These are phyloP conservation scores for Lapara coniferarum DNA, from an alignment of 2,888 invertebrate species.

Conservation along the genomic window DNA sequence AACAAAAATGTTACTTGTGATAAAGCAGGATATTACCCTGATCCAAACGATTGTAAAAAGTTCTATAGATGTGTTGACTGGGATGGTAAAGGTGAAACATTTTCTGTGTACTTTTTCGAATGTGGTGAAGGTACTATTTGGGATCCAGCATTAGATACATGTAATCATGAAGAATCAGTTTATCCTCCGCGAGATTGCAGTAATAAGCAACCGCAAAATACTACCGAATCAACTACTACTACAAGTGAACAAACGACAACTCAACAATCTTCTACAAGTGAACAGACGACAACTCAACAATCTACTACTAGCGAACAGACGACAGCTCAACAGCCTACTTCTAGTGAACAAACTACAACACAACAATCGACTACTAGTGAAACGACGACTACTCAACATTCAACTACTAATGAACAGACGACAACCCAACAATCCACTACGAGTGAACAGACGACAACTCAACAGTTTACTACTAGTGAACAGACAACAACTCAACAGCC, in stretches of 20 bases:
- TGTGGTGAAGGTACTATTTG: constrained; percentile 89
- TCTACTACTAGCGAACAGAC: constrained; percentile 41
- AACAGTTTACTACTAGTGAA: constrained; percentile 39
- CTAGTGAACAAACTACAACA: constrained; percentile 42
- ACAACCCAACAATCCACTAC: constrained; percentile 41
- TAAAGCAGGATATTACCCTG: constrained; percentile 85
- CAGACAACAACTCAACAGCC: constrained; percentile 39
- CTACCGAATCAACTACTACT: constrained; percentile 40
- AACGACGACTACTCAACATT: constrained; percentile 31
- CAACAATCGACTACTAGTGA: constrained; percentile 37
- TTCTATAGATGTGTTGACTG: constrained; percentile 87
- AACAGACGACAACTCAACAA: constrained; percentile 35
- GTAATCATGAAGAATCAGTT: constrained; percentile 87
- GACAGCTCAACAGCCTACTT: constrained; percentile 39
- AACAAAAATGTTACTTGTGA: constrained; percentile 71
- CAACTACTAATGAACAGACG: constrained; percentile 40
- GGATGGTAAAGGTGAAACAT: constrained; percentile 80
- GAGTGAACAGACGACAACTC: constrained; percentile 37
- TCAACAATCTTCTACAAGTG: constrained; percentile 31
- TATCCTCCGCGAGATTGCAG: constrained; percentile 82
- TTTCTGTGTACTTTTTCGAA: constrained; percentile 86
- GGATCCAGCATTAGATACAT: constrained; percentile 86
- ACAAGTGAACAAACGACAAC: constrained; percentile 38
- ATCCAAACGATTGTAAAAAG: constrained; percentile 85
- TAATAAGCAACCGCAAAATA: constrained; percentile 55